Evolutionary conservation across 1,140 invertebrate species (phyloP).

Genomic region (Drosophila varians): DNA sequence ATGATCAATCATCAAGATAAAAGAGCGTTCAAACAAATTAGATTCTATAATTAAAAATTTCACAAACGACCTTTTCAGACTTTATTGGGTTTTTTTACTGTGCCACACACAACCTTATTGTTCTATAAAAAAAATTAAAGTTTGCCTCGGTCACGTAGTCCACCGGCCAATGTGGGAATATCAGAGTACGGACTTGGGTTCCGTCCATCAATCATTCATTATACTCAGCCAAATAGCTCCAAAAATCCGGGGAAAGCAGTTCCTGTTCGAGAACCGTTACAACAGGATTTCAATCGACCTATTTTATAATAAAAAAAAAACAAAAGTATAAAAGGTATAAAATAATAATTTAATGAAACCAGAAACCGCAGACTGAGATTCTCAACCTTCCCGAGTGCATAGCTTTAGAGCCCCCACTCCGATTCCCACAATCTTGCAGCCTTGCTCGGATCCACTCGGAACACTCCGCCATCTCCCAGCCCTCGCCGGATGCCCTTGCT

Average conservation of each 20-base stretch:
- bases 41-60: slow-evolving; percentile 76
- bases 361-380: neutral
- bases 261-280: slow-evolving; percentile 37
- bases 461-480: slow-evolving; percentile 23
- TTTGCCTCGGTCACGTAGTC: slow-evolving; percentile 69
- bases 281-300: neutral
- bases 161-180: slow-evolving; percentile 36
- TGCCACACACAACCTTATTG: slow-evolving; percentile 40
- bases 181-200: slow-evolving; percentile 34
- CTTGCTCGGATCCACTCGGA: slow-evolving; percentile 18
- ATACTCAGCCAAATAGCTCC: slow-evolving; percentile 31
- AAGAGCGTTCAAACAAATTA: slow-evolving; percentile 68
- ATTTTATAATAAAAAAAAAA: neutral
- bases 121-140: slow-evolving; percentile 59
- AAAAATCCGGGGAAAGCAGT: slow-evolving; percentile 59
- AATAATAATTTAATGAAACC: neutral
- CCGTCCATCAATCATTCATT: slow-evolving; percentile 65
- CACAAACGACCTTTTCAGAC: slow-evolving; percentile 50
- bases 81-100: slow-evolving; percentile 31
- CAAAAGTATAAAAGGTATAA: neutral
- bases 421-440: slow-evolving; percentile 34
- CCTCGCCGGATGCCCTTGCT: slow-evolving; percentile 50
- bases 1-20: slow-evolving; percentile 75
- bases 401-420: slow-evolving; percentile 8
- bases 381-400: slow-evolving; percentile 22